Base-by-base conservation (phyloP, 2,888 invertebrate species). In the Epirrhoe alternata region DNA sequence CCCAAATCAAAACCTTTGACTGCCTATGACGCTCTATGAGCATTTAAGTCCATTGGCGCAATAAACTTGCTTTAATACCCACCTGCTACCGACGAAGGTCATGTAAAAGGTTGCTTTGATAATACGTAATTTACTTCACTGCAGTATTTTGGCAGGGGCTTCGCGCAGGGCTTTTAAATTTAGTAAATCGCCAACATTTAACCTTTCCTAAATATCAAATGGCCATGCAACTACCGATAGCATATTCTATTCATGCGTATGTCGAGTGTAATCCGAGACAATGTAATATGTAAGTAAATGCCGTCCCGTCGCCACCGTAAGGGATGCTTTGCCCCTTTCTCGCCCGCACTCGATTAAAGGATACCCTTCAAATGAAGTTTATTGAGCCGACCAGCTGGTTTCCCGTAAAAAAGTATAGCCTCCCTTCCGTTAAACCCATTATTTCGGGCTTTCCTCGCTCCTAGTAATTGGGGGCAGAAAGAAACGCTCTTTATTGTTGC, bases 371-470 rank as follows among this genome's bases (percentile, higher is more conserved):
- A 86, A 78, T 73, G 80, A 79, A 82, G 80, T 86, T 87, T 86
- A 88, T 87, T 83, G 83, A 83, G 80, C 84, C 79, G 83, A 78
- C 75, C 83, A 81, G 84, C 83, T 84, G 83, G 77, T 82, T 85
- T 81, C 73, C 75, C 80, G 80, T 84, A 84, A 82, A 85, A 84
- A 82, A 69, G 78, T 81, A 84, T 83, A 79, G 79, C 80, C 76
- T 69, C 72, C 73, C 74, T 77, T 82, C 77, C 75, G 72, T 79
- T 81, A 79, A 74, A 75, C 76, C 76, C 73, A 76, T 80, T 72
- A 75, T 73, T 78, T 78, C 74, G 77, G 51, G 79, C 76, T 78
- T 74, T 70, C 66, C 69, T 71, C 70, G 66, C 74, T 74, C 69
- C 73, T 69, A 71, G 73, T 78, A 73, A 78, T 74, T 76, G 72